Percentiles rank a stretch among this genome's conserved stretches.
These are phyloP conservation scores for Baryphthengus martii DNA, from an alignment of 2,113 vertebrate species.

Conservation along the genomic window DNA sequence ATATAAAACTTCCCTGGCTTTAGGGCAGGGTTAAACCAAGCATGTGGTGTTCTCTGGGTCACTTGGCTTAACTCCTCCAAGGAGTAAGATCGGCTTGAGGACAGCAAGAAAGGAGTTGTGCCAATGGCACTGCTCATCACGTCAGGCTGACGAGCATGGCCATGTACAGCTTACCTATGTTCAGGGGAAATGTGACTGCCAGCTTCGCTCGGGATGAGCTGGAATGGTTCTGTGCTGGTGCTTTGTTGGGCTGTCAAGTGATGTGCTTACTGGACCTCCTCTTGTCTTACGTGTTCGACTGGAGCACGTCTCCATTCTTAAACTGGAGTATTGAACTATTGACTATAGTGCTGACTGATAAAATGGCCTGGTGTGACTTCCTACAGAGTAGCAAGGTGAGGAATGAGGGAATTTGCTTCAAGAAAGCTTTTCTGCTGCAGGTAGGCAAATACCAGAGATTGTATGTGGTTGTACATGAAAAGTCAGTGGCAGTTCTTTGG, in stretches of 20 bases:
- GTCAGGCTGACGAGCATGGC: background rate
- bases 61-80: background rate
- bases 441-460: background rate
- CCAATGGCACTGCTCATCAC: background rate
- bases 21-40: background rate
- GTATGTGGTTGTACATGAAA: background rate
- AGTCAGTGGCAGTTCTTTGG: background rate
- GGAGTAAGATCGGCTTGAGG: background rate
- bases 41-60: background rate
- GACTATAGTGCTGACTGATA: fast-evolving
- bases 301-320: background rate
- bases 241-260: background rate
- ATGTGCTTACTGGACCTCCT: background rate
- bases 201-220: background rate
- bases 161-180: background rate
- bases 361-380: fast-evolving
- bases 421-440: background rate
- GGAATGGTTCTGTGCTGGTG: background rate
- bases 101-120: background rate
- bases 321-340: background rate
- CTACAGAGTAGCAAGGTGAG: background rate
- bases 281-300: background rate
- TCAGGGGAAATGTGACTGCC: fast-evolving
- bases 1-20: background rate
- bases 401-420: background rate